Percentiles rank a stretch among this genome's conserved stretches.
Evolutionary conservation across 2,888 invertebrate genomes (phyloP).

Genomic region (Barypeithes pellucidus): DNA sequence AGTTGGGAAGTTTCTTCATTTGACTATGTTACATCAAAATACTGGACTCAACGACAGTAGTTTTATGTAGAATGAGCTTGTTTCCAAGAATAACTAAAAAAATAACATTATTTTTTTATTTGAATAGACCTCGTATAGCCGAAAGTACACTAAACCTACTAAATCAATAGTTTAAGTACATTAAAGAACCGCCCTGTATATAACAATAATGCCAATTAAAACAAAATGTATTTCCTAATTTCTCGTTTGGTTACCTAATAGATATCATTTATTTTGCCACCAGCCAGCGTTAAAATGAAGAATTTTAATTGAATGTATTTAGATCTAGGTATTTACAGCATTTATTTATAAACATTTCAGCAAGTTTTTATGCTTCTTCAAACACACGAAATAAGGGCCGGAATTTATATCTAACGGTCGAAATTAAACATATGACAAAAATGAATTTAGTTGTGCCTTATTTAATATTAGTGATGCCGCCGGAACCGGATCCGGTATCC

Average conservation of each 20-base stretch:
- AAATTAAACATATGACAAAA: not conserved
- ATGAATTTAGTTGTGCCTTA: no score
- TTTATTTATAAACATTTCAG: slow-evolving; percentile 18
- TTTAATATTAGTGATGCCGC: no score
- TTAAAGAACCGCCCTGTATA: no score
- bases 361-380: not conserved
- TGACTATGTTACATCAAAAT: no score
- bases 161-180: slow-evolving; percentile 29
- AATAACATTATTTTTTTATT: not conserved
- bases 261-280: slow-evolving; percentile 10
- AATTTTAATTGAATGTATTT: slow-evolving; percentile 28
- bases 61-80: no score
- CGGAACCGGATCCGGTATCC: no score
- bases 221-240: no score
- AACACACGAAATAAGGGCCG: not conserved
- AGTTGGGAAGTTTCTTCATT: no score
- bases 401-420: not conserved
- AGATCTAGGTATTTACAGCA: slow-evolving; percentile 21
- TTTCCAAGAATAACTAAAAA: no score
- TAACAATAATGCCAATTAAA: no score
- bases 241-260: no score
- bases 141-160: slow-evolving; percentile 15
- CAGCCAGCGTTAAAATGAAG: not conserved
- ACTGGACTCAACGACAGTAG: no score
- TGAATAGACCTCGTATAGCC: slow-evolving; percentile 1